Evolutionary conservation across 2,888 invertebrate genomes (phyloP), one percentile per base, ranked within the genome.

Genomic region (Cataglyphis altisquamis): DNA sequence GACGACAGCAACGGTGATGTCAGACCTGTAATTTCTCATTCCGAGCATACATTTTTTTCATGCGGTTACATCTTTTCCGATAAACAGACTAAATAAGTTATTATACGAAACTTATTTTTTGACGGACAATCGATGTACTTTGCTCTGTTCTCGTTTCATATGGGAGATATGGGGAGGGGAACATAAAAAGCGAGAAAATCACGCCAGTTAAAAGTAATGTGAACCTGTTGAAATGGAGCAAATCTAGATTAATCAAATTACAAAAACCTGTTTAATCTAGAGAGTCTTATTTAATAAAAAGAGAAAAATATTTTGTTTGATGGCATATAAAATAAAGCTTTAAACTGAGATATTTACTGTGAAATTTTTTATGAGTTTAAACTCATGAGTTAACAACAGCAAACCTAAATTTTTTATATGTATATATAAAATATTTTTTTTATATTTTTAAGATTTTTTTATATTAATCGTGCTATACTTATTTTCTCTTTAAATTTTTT

Each of bases 31-130:
- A 80, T 80, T 60, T 72, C 60, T 80, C 70, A 32, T 62, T 77
- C 45, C 72, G n/a, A 39, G 25, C 60, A 25, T 80, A 72, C 72
- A 80, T 80, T 72, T 80, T 70, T 70, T 60, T 57, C 78, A 32
- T 36, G 60, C 45, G 32, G 60, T 60, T 78, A 78, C 45, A 78
- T 80, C 45, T 48, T 45, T 36, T 72, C 36, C 48, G 36, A 60
- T 72, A 62, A 78, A 78, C 70, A 78, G 41, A 25, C 70, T 78
- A 60, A 80, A 80, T 80, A 62, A 72, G 62, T 48, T 72, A n/a
- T n/a, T n/a, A n/a, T n/a, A 48, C n/a, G 77, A 29, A 29, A 29
- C 29, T 70, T 12, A 21, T 21, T 36, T 8, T 45, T 52, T 15
- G 57, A 68, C 77, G 39, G 57, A 68, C 77, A 29, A 77, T 77